Conservation (phyloP, 2,797 vertebrate genomes). For the Galago senegalensis region DNA sequence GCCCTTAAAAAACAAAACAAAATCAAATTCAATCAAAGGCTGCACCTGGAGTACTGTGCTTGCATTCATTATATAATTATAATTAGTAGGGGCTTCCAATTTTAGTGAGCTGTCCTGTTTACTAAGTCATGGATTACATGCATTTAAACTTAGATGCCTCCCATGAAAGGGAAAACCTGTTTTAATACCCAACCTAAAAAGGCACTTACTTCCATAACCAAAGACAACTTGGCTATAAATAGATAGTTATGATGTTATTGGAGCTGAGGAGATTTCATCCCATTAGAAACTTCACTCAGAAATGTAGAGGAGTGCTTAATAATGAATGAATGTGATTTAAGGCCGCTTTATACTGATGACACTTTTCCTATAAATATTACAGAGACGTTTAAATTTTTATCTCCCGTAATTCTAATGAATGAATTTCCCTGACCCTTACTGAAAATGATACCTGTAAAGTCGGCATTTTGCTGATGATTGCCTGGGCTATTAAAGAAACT, state of each 20-base stretch:
- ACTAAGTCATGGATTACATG: conserved; percentile 83
- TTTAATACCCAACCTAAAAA: conserved; percentile 94
- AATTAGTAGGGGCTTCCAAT: conserved; percentile 72
- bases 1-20: conserved; percentile 42
- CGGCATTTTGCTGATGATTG: conserved; percentile 83
- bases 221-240: conserved; percentile 95
- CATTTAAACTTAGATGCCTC: conserved; percentile 84
- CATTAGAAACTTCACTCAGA: conserved; percentile 91
- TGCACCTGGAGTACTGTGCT: neutral
- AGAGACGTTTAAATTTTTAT: conserved; percentile 88
- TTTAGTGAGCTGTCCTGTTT: conserved; percentile 74
- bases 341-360: conserved; percentile 88
- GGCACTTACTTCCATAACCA: conserved; percentile 93
- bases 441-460: conserved; percentile 88
- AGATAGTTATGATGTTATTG: conserved; percentile 93
- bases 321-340: conserved; percentile 92
- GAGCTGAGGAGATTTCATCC: conserved; percentile 92
- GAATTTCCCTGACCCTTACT: conserved; percentile 89
- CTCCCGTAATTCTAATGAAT: conserved; percentile 91
- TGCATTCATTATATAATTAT: conserved; percentile 37
- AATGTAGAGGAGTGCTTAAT: conserved; percentile 91
- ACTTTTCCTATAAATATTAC: conserved; percentile 91
- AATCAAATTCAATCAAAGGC: conserved; percentile 36
- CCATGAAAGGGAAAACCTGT: conserved; percentile 86
- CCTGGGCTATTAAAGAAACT: conserved; percentile 74